phyloP scores from a whole-genome alignment of 2,797 vertebrate genomes.

The Trachops cirrhosus region DNA sequence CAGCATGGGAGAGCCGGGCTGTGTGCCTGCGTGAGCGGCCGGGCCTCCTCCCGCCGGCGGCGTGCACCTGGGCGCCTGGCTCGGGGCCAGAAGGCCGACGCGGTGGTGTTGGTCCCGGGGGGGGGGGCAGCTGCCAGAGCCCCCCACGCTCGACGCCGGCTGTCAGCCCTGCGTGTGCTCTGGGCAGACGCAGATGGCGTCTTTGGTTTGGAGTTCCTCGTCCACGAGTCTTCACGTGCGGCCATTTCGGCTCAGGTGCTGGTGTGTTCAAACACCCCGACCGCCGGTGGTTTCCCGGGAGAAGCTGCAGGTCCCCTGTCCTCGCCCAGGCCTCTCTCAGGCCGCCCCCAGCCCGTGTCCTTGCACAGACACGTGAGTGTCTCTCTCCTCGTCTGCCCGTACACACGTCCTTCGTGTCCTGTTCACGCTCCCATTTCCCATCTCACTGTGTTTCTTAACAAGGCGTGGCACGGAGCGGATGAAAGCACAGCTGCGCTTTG shows the following conservation, averaged over 20 bases:
- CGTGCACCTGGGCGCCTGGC: accelerated
- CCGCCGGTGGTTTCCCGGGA: background rate
- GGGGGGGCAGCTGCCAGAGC: background rate
- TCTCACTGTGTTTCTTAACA: background rate
- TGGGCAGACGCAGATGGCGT: background rate
- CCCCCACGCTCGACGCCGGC: accelerated
- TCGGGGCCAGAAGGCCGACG: background rate
- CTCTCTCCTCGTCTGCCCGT: background rate
- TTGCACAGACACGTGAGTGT: background rate
- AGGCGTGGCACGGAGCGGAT: background rate
- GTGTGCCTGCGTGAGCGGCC: accelerated
- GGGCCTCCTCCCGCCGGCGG: background rate
- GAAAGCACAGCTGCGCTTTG: background rate
- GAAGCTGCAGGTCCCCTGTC: accelerated
- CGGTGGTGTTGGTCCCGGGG: accelerated
- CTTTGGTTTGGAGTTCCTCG: background rate
- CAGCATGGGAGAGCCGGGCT: background rate
- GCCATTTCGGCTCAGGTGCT: background rate
- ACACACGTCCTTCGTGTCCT: background rate
- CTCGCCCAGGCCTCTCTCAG: background rate
- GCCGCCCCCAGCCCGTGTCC: background rate
- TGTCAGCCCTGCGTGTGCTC: background rate
- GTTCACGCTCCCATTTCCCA: background rate
- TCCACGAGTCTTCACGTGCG: background rate
- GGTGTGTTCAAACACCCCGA: background rate